phyloP scores from a whole-genome alignment of 2,113 vertebrate genomes.

The Carlito syrichta region DNA sequence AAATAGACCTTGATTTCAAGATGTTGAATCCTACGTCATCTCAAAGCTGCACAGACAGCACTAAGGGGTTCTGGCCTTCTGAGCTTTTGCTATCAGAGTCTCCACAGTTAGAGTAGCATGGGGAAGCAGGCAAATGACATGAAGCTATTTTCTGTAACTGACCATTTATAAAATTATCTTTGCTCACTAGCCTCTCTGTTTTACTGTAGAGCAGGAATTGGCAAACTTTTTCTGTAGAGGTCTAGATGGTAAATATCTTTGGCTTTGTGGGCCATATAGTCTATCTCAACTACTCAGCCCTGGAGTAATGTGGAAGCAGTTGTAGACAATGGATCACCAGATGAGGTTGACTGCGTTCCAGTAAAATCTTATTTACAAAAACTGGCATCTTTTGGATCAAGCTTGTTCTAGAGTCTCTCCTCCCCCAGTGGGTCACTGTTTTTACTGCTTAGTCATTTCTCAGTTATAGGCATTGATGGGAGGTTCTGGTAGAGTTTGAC shows the following conservation, averaged over 20 bases:
- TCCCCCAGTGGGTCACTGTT: too few relatives aligned
- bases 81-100: neutral
- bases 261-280: neutral
- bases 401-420: neutral
- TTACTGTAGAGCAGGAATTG: neutral
- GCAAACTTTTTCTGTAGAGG: neutral
- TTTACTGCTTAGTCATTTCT: neutral
- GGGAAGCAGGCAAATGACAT: neutral
- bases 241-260: neutral
- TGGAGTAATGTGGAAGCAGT: neutral
- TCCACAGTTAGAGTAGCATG: neutral
- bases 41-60: neutral
- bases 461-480: neutral
- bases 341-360: neutral
- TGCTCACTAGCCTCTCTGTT: neutral
- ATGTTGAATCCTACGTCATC: neutral
- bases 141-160: neutral
- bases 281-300: neutral
- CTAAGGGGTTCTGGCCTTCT: neutral
- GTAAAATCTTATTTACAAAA: neutral
- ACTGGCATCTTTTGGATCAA: neutral
- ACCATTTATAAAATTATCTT: neutral
- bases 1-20: neutral
- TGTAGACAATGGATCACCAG: neutral
- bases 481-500: neutral